phyloP scores from a whole-genome alignment of 2,797 vertebrate genomes.

The Streptopelia turtur region DNA sequence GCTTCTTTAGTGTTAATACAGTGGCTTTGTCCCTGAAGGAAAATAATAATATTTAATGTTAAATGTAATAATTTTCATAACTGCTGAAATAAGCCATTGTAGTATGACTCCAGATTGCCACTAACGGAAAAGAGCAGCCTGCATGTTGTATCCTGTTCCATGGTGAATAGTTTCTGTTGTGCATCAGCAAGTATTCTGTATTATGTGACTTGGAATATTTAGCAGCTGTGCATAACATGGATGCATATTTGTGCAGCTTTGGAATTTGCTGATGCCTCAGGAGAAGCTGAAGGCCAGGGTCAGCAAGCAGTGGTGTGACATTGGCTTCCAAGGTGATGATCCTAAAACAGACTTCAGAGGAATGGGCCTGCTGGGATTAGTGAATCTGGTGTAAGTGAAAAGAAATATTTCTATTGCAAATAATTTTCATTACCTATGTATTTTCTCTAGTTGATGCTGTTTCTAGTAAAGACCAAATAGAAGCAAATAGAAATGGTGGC shows the following conservation, averaged over 20 bases:
- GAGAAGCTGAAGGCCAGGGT: conserved; percentile 89
- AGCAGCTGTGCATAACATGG: conserved; percentile 44
- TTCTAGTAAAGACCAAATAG: not conserved
- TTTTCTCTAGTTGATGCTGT: not conserved
- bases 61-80: not conserved
- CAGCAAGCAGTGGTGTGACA: conserved; percentile 97
- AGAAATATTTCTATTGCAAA: not conserved
- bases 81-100: not conserved
- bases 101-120: not conserved
- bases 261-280: conserved; percentile 93
- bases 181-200: not conserved
- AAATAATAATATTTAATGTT: not conserved
- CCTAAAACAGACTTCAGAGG: conserved; percentile 99
- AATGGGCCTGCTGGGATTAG: conserved; percentile 95
- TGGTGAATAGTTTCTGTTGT: not conserved
- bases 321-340: conserved; percentile 98
- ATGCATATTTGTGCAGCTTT: conserved; percentile 84
- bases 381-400: conserved; percentile 93
- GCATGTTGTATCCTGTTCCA: not conserved
- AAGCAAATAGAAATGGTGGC: not conserved
- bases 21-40: not conserved
- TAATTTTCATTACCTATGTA: fast-evolving
- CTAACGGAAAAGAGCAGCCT: not conserved
- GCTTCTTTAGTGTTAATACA: not conserved
- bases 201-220: not conserved